Base-by-base conservation (phyloP, 2,888 invertebrate species). In the Cephus nigrinus region DNA sequence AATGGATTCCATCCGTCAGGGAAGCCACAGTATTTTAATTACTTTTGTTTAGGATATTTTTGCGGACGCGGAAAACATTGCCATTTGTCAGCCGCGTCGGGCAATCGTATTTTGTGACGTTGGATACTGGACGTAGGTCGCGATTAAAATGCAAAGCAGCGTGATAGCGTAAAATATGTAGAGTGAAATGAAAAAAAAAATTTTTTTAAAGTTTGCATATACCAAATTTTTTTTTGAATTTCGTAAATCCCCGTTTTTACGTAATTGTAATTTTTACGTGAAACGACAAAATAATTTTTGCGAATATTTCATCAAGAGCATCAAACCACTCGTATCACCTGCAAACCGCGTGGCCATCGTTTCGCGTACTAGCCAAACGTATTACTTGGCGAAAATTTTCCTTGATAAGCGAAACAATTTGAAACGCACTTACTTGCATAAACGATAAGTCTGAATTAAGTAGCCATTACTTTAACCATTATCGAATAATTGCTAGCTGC, bases 41-140 rank as follows among this genome's bases (percentile, higher is more conserved):
- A 75, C 77, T 75, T 77, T 77, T 77, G 77, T 77, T 77, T 75
- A 69, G 75, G 34, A 77, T 74, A 77, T 77, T 69, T 75, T n/a
- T 75, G 77, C 69, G 32, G 23, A 75, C 40, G 15, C 12, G 32
- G 1, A 76, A 75, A 77, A 77, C 77, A 75, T n/a, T 40, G 40
- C 77, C 74, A 77, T 77, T 74, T 55, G 69, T 75, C 77, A 77
- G 77, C 31, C 55, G 12, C 34, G 74, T 40, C 74, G 71, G 69
- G 74, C 77, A 77, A 36, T 71, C 77, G 69, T 68, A 69, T 75
- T 71, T 77, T 69, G 55, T 23, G 55, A 23, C 55, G 23, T 9
- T 55, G 2, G 55, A 55, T 55, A 23, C 23, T 3, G 55, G 55
- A 55, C 55, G 55, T 55, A 55, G 2, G 9, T 55, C 55, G 55